Percentiles rank a stretch among this genome's conserved stretches.
These are phyloP conservation scores for Cichlasoma orientale DNA, from an alignment of 2,797 vertebrate species.

Conservation along the genomic window DNA sequence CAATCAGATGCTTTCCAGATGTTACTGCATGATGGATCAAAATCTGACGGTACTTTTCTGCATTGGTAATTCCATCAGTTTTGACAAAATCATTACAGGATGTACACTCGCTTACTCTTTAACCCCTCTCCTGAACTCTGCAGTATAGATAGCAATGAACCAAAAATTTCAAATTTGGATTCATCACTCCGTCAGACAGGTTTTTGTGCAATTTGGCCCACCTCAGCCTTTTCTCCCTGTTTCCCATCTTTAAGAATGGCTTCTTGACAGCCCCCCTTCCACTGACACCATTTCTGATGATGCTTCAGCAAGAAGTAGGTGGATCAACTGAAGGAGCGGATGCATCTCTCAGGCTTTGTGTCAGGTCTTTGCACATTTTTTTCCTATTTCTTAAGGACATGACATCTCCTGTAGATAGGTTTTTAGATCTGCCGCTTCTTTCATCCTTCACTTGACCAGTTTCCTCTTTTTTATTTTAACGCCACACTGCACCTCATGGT, in stretches of 20 bases:
- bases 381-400: neutral
- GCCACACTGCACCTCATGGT: neutral
- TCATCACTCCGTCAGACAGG: neutral
- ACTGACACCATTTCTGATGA: neutral
- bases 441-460: neutral
- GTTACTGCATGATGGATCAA: neutral
- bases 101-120: neutral
- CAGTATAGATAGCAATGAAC: neutral
- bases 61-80: neutral
- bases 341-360: neutral
- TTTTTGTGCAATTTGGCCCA: rapidly evolving
- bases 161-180: neutral
- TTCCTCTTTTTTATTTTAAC: neutral
- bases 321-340: neutral
- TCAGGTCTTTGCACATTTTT: neutral
- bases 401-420: neutral
- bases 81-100: neutral
- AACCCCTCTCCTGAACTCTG: neutral
- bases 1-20: neutral
- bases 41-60: neutral
- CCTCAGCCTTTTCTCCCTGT: neutral
- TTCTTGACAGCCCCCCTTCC: neutral
- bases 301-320: neutral
- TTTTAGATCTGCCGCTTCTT: rapidly evolving
- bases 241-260: neutral